Evolutionary conservation across 2,797 vertebrate genomes (phyloP).

Genomic region (Pantherophis alleghaniensis): DNA sequence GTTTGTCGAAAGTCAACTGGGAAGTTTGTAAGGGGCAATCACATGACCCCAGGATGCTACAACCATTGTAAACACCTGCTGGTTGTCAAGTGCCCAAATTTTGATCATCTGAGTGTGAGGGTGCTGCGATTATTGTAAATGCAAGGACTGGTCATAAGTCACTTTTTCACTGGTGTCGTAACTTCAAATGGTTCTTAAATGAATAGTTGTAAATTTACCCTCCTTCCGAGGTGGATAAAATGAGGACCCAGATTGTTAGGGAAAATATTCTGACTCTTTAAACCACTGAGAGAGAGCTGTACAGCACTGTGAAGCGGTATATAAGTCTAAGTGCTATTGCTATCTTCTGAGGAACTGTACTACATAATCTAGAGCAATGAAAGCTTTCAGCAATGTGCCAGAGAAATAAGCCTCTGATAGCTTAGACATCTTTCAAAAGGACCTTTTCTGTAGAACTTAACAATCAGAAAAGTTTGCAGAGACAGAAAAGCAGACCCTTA

Average conservation of each 20-base stretch:
- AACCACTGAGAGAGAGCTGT: too few species aligned
- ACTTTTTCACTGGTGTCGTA: neutral
- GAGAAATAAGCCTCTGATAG: neutral
- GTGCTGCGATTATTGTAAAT: neutral
- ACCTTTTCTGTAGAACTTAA: neutral
- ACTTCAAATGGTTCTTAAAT: neutral
- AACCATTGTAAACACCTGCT: neutral
- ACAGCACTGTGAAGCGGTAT: too few species aligned
- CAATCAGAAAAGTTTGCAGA: neutral
- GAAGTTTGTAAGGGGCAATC: neutral
- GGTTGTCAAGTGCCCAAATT: neutral
- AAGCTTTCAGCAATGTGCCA: neutral
- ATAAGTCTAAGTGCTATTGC: too few species aligned
- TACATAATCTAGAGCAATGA: neutral
- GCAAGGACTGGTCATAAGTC: neutral
- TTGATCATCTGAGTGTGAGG: neutral
- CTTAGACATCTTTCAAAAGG: neutral
- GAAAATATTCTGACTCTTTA: too few species aligned
- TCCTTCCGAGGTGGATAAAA: too few species aligned
- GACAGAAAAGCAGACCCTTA: neutral
- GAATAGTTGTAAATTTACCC: neutral
- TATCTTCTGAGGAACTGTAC: neutral
- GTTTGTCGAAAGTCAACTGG: neutral
- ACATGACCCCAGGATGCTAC: neutral
- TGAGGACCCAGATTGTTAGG: too few species aligned